Evolutionary conservation across 2,888 invertebrate genomes (phyloP).

Genomic region (Callyntrura sp.): DNA sequence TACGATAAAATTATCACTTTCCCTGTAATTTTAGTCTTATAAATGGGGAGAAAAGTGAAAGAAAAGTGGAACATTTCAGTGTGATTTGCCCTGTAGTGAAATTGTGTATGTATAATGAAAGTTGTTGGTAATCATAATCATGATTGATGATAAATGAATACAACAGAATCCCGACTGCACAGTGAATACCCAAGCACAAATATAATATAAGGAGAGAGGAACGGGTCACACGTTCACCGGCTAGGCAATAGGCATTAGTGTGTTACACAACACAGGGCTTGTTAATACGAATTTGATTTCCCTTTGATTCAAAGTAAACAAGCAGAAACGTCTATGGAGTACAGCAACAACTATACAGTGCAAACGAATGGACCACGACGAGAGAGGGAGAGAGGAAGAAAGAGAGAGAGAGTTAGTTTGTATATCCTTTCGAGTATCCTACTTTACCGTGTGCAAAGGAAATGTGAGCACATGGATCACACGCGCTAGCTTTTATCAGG

Average conservation of each 20-base stretch:
- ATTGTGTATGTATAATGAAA: conserved; percentile 1
- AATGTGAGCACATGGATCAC: conserved; percentile 31
- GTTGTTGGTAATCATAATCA: conserved; percentile 41
- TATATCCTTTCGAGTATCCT: neutral
- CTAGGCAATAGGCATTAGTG: no score
- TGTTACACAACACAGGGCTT: neutral
- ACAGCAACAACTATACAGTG: no score
- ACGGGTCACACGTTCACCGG: neutral
- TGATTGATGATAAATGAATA: conserved; percentile 48
- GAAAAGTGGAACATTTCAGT: conserved; percentile 29
- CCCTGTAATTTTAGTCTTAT: conserved; percentile 5
- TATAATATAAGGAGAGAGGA: neutral
- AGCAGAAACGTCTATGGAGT: no score
- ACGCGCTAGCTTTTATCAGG: neutral
- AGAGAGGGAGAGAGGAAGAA: no score
- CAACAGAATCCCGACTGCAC: neutral
- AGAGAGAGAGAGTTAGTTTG: no score
- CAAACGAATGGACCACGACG: no score
- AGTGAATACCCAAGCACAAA: neutral
- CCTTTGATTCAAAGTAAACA: neutral
- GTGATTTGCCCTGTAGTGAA: neutral
- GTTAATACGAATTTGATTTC: neutral
- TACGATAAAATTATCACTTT: conserved; percentile 54
- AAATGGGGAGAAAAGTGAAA: conserved; percentile 18
- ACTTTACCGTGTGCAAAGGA: neutral